These are phyloP conservation scores for Bathynomus jamesi DNA, from an alignment of 1,140 invertebrate genomes.

Conservation along the genomic window DNA sequence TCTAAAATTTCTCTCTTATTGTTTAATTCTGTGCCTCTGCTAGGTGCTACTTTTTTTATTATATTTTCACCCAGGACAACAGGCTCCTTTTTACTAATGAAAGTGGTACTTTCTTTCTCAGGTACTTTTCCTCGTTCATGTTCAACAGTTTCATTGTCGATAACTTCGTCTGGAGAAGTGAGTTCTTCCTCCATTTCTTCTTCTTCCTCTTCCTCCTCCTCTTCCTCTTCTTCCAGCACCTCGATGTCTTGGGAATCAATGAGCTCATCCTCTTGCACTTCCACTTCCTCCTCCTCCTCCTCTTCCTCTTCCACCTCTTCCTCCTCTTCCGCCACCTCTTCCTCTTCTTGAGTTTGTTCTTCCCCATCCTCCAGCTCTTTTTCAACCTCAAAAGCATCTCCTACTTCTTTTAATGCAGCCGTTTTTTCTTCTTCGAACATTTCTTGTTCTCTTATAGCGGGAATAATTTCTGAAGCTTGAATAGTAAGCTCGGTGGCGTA, in stretches of 20 bases:
- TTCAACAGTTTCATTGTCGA: no score
- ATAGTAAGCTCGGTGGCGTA: constrained; percentile 12
- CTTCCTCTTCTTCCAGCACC: constrained; percentile 10
- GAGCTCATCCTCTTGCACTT: constrained; percentile 1
- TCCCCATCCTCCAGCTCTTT: constrained; percentile 8
- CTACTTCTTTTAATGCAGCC: constrained; percentile 2
- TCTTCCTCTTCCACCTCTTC: constrained; percentile 8
- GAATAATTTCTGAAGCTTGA: constrained; percentile 10
- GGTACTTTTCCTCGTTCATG: no score
- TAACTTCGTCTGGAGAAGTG: no score
- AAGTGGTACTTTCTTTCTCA: no score
- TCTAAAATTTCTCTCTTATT: no score
- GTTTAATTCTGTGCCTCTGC: no score
- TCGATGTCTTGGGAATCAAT: constrained; percentile 5
- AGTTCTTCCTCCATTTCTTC: no score
- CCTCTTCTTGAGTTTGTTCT: constrained; percentile 6
- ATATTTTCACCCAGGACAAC: no score
- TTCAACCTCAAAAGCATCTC: constrained; percentile 9
- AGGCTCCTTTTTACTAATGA: no score
- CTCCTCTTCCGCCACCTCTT: constrained; percentile 6
- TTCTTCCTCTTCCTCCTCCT: constrained; percentile 7
- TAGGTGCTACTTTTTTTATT: no score
- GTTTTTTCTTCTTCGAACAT: constrained; percentile 8
- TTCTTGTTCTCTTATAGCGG: constrained; percentile 12
- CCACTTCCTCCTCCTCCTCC: constrained; percentile 18